These are phyloP conservation scores for Aegithalos caudatus DNA, from an alignment of 2,113 vertebrate genomes.

Conservation along the genomic window DNA sequence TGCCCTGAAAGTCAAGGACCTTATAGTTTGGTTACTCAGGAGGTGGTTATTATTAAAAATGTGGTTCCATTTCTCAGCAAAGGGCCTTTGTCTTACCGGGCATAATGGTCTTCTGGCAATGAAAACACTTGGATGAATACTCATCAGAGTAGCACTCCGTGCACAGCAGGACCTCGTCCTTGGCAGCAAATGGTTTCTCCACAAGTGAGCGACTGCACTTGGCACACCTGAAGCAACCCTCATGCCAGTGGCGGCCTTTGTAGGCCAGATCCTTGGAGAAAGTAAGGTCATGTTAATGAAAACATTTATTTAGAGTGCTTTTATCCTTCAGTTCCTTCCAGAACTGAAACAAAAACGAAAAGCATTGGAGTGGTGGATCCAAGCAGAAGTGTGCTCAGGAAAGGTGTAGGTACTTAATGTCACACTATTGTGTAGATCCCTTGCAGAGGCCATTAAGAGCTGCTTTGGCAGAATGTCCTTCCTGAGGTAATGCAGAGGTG, in stretches of 20 bases:
- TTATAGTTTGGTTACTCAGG: neutral
- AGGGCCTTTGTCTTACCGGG: constrained; percentile 70
- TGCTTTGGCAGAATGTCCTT: neutral
- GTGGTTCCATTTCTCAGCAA: neutral
- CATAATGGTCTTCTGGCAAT: constrained; percentile 81
- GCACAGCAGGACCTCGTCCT: constrained; percentile 77
- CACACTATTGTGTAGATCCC: neutral
- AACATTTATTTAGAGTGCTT: neutral
- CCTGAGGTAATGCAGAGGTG: neutral
- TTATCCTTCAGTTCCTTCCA: neutral
- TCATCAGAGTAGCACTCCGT: constrained; percentile 78
- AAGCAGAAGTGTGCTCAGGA: neutral
- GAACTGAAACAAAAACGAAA: neutral
- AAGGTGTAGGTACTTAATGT: neutral
- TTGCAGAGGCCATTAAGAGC: neutral
- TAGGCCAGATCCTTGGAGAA: constrained; percentile 77
- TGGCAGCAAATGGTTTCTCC: constrained; percentile 81
- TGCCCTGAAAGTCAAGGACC: neutral
- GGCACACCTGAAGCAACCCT: constrained; percentile 77
- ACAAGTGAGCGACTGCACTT: constrained; percentile 74
- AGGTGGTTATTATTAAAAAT: neutral
- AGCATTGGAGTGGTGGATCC: neutral
- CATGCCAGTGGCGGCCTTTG: constrained; percentile 80
- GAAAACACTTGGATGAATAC: constrained; percentile 80
- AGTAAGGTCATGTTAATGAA: constrained; percentile 36